These are phyloP conservation scores for Vireo altiloquus DNA, from an alignment of 2,113 vertebrate species.

Conservation along the genomic window DNA sequence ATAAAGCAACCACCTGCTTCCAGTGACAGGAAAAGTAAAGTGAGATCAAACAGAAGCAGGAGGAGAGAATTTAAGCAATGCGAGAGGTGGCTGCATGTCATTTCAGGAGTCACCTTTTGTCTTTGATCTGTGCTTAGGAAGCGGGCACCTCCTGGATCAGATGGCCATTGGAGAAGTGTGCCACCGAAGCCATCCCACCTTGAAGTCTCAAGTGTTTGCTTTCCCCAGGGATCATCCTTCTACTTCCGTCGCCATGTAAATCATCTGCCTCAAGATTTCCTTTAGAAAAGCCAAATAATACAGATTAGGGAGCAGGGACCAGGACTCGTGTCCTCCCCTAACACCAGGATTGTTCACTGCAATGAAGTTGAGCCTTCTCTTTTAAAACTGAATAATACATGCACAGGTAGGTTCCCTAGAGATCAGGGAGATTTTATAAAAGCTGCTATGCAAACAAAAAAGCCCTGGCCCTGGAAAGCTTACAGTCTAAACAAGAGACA, in stretches of 20 bases:
- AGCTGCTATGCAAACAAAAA: not conserved
- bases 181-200: constrained; percentile 65
- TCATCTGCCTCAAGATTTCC: constrained; percentile 13
- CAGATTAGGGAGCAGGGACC: not conserved
- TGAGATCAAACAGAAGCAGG: constrained; percentile 30
- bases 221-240: constrained; percentile 45
- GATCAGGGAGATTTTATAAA: not conserved
- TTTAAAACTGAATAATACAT: not conserved
- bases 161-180: constrained; percentile 66
- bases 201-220: constrained; percentile 74
- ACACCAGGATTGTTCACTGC: not conserved
- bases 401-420: not conserved
- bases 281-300: not conserved
- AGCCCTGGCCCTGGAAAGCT: not conserved
- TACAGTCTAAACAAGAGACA: not conserved
- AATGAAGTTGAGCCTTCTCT: not conserved
- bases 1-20: constrained; percentile 55
- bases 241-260: constrained; percentile 52
- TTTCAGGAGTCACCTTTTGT: constrained; percentile 59
- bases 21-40: constrained; percentile 49
- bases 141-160: constrained; percentile 46
- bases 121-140: constrained; percentile 75
- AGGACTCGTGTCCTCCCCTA: not conserved
- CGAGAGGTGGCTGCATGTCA: constrained; percentile 44
- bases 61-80: constrained; percentile 65